Evolutionary conservation across 2,888 invertebrate genomes (phyloP), one percentile per base, ranked within the genome.

Genomic region (Camponotus fellah): DNA sequence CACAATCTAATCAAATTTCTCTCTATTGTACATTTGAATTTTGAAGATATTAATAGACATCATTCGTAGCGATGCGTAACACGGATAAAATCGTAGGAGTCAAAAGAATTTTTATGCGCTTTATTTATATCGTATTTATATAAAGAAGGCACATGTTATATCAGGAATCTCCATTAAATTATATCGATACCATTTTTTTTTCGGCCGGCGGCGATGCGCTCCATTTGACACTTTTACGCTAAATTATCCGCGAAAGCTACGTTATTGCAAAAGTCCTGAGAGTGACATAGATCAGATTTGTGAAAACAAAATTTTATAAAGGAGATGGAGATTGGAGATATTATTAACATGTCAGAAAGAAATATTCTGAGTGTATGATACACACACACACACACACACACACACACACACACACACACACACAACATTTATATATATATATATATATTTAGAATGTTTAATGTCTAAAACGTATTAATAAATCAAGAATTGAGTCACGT

Each of bases 51-150:
- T 69, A 69, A 34, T 49, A 53, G 53, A 69, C 34, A 34, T 17
- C 10, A 34, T 10, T 6, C 34, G 68, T 53, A 75, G 21, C 75
- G 72, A n/a, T 66, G 74, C 76, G 68, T 58, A 79, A 82, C 82
- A 76, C 34, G 60, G 62, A 86, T 84, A 14, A 71, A 86, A 84
- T 72, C 43, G 80, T 9, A 46, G 5, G 49, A 65, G 43, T 9
- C 60, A 58, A 84, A 6, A 21, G 65, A 46, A 80, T 84, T 84
- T 82, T 83, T 88, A 79, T 77, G 85, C 85, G 72, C n/a, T 8
- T 53, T 81, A 77, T 77, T 58, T 4, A 8, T 34, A 21, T 40
- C 37, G 32, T 79, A 58, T 79, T 77, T 79, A 40, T 17, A 43
- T 58, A 79, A 79, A 58, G 58, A 56, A 77, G 56, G 53, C 9